Conservation (phyloP, 2,797 vertebrate species). For the Pangasius krempfi region DNA sequence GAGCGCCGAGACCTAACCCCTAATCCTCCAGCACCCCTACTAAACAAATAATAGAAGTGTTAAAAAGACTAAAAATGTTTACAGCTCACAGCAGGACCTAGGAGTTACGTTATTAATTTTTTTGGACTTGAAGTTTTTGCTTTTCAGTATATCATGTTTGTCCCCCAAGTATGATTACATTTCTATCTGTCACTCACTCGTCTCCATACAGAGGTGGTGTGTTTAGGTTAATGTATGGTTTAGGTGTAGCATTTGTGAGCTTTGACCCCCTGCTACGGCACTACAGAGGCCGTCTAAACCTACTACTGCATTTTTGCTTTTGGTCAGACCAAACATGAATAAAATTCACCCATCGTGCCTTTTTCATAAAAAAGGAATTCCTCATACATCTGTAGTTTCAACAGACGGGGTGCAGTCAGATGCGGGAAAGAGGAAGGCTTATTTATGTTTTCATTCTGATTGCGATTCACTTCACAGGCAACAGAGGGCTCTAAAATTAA, state of each 20-base stretch:
- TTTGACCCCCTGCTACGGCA: background rate
- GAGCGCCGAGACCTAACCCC: no score
- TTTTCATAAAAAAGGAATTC: background rate
- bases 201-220: background rate
- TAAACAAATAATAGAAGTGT: no score
- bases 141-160: background rate
- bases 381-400: background rate
- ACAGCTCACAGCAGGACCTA: background rate
- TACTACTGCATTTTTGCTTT: background rate
- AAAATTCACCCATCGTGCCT: background rate
- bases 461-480: background rate
- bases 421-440: background rate
- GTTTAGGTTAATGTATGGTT: background rate
- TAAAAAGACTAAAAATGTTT: no score
- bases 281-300: no score
- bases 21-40: no score
- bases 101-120: background rate
- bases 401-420: background rate
- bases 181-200: background rate
- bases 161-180: background rate
- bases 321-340: background rate
- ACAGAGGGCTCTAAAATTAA: background rate
- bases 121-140: background rate
- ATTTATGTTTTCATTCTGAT: background rate
- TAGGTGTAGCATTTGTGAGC: background rate